phyloP scores from a whole-genome alignment of 2,113 vertebrate genomes.

The Atrichornis clamosus region DNA sequence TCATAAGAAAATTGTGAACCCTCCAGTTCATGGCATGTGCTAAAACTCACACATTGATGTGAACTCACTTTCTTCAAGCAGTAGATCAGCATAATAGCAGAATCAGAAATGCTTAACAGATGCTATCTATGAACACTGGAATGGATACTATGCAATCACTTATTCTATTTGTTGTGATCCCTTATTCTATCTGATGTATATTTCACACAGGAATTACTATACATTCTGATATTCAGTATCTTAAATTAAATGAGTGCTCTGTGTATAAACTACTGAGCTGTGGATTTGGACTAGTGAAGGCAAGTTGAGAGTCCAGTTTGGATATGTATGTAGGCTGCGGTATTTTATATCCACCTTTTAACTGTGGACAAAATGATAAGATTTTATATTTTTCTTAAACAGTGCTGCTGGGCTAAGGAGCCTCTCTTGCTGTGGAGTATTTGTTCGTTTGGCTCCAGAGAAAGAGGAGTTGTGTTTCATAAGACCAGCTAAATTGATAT shows the following conservation, averaged over 20 bases:
- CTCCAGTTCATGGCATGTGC: not conserved
- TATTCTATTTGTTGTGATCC: not conserved
- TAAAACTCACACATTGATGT: not conserved
- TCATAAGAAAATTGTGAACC: not conserved
- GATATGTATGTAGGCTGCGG: not conserved
- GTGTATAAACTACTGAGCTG: not conserved
- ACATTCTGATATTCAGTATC: not conserved
- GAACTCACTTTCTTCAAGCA: not conserved
- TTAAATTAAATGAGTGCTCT: not conserved
- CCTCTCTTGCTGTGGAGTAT: not conserved
- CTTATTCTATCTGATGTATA: not conserved
- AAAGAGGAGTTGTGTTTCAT: not conserved
- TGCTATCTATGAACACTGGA: not conserved
- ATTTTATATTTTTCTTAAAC: not conserved
- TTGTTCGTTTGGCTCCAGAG: not conserved
- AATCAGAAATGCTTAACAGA: not conserved
- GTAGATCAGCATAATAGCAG: not conserved
- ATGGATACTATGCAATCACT: not conserved
- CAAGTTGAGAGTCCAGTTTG: not conserved
- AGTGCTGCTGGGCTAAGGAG: not conserved
- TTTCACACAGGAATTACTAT: not conserved
- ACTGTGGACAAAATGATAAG: not conserved
- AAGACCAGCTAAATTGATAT: constrained; percentile 3
- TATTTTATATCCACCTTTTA: not conserved
- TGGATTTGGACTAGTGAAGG: not conserved